Evolutionary conservation across 2,113 vertebrate species (phyloP).

Genomic region (Pristiophorus japonicus): DNA sequence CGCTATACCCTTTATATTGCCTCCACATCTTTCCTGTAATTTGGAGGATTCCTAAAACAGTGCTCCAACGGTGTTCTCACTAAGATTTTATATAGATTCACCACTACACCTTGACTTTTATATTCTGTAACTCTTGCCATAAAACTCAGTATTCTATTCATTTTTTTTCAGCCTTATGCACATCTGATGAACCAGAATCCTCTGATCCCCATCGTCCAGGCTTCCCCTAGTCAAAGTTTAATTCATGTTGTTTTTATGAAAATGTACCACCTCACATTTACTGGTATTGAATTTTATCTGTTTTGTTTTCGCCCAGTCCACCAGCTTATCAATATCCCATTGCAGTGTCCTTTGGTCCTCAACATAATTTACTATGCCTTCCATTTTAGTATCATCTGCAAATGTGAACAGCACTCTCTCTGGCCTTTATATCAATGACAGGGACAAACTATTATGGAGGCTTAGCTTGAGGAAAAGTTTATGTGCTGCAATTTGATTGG

Average conservation of each 20-base stretch:
- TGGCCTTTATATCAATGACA: background rate
- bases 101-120: too few species aligned
- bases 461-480: background rate
- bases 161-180: background rate
- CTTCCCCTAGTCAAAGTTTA: background rate
- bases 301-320: background rate
- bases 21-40: background rate
- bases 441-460: background rate
- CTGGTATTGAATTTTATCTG: background rate
- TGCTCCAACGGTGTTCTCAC: background rate
- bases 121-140: background rate
- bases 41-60: background rate
- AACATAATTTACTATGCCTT: background rate
- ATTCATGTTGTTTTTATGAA: background rate
- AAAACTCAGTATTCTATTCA: background rate
- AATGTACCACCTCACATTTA: background rate
- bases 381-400: background rate
- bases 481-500: background rate
- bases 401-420: background rate
- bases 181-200: background rate
- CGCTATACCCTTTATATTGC: background rate
- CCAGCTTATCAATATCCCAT: background rate
- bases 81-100: background rate
- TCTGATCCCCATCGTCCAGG: background rate
- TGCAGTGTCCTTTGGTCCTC: background rate